Evolutionary conservation across 1,140 invertebrate species (phyloP).

Genomic region (Panulirus ornatus): DNA sequence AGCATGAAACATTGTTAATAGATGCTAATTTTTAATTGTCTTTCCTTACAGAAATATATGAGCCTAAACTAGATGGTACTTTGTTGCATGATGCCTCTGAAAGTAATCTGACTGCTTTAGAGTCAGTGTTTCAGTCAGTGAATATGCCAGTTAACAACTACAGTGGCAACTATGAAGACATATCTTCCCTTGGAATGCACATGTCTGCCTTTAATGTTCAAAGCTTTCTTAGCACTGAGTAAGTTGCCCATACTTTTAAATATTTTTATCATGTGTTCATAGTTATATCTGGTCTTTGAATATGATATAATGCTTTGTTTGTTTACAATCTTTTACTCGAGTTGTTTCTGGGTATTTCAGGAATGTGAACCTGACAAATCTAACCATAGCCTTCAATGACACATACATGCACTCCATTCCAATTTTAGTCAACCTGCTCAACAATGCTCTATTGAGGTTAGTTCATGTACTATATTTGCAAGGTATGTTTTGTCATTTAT

Average conservation of each 20-base stretch:
- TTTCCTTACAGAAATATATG: constrained; percentile 14
- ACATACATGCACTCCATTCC: constrained; percentile 88
- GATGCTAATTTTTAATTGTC: too few relatives aligned
- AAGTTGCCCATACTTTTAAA: neutral
- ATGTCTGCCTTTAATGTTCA: constrained; percentile 10
- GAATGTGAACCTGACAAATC: neutral
- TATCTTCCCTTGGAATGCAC: neutral
- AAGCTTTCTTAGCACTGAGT: neutral
- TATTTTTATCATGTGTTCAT: neutral
- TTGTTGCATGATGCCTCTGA: constrained; percentile 14
- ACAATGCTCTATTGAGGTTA: constrained; percentile 85
- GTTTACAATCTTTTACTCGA: too few relatives aligned
- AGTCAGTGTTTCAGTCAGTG: neutral
- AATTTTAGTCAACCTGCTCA: constrained; percentile 86
- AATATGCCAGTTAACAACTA: constrained; percentile 17
- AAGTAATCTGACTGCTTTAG: neutral
- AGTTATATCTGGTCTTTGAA: too few relatives aligned
- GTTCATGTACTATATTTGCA: too few relatives aligned
- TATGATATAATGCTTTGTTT: too few relatives aligned
- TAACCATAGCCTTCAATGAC: constrained; percentile 80
- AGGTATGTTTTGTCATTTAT: too few relatives aligned
- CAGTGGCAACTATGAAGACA: constrained; percentile 23
- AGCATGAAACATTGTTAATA: too few relatives aligned
- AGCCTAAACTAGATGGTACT: neutral
- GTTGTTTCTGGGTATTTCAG: neutral